A percentile compares a stretch with the other conserved stretches of the same genome.
These are phyloP conservation scores for Fopius arisanus DNA, from an alignment of 1,140 invertebrate species.

Conservation along the genomic window DNA sequence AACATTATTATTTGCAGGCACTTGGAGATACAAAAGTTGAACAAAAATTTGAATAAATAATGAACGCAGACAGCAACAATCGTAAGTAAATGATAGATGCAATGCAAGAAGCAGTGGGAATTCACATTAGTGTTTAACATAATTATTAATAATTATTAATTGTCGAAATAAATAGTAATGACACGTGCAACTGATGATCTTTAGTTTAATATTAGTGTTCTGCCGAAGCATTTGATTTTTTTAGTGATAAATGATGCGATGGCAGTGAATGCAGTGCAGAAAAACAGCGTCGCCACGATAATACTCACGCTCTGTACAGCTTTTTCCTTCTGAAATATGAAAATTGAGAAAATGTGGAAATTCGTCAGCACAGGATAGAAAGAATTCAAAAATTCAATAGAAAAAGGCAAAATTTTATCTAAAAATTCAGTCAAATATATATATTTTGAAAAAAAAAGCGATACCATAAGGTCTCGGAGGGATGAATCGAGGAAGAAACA, in stretches of 20 bases:
- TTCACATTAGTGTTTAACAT: too few species aligned
- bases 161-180: not conserved
- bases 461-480: too few species aligned
- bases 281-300: slow-evolving; percentile 49
- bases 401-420: too few species aligned
- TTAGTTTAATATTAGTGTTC: not conserved
- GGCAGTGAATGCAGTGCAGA: slow-evolving; percentile 56
- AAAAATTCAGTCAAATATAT: too few species aligned
- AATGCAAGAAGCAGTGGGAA: too few species aligned
- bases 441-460: too few species aligned
- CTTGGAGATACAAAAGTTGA: slow-evolving; percentile 17
- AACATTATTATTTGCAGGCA: slow-evolving; percentile 28
- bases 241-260: slow-evolving; percentile 38
- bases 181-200: not conserved
- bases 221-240: not conserved
- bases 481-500: too few species aligned
- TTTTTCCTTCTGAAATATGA: slow-evolving; percentile 58
- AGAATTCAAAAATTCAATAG: not conserved
- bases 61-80: not conserved
- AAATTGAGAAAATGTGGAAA: slow-evolving; percentile 56
- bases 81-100: not conserved
- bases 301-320: slow-evolving; percentile 64
- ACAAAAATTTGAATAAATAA: slow-evolving; percentile 15
- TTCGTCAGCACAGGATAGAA: slow-evolving; percentile 40
- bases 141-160: not conserved